Evolutionary conservation across 2,797 vertebrate species (phyloP).

Genomic region (Apogon hyalosoma): DNA sequence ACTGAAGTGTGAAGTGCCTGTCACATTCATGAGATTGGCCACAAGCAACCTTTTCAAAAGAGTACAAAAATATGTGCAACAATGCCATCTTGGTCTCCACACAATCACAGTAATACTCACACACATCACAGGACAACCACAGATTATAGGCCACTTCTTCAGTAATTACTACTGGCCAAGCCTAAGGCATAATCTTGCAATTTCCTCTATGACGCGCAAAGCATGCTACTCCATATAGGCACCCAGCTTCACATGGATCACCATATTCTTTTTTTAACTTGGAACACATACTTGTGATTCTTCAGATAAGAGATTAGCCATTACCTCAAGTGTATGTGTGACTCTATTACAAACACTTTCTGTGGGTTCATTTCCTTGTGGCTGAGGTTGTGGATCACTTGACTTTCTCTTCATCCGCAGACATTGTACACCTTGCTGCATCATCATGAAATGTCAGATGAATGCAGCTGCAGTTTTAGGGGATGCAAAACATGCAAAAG

Average conservation of each 20-base stretch:
- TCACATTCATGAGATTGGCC: slow-evolving; percentile 25
- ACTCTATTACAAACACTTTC: slow-evolving; percentile 47
- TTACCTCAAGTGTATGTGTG: slow-evolving; percentile 39
- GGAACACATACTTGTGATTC: slow-evolving; percentile 57
- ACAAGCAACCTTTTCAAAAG: slow-evolving; percentile 53
- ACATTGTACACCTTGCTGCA: slow-evolving; percentile 50
- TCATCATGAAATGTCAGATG: slow-evolving; percentile 11
- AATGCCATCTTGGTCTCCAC: slow-evolving; percentile 64
- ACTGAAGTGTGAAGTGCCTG: slow-evolving; percentile 48
- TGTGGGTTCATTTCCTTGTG: slow-evolving; percentile 41
- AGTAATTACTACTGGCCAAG: slow-evolving; percentile 83
- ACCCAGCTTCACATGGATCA: slow-evolving; percentile 38
- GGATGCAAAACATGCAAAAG: no score
- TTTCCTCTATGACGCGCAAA: slow-evolving; percentile 83
- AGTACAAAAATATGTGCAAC: slow-evolving; percentile 67
- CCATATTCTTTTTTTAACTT: slow-evolving; percentile 46
- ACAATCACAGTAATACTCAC: slow-evolving; percentile 76
- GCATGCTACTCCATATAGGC: slow-evolving; percentile 73
- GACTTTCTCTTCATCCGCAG: slow-evolving; percentile 16
- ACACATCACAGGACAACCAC: slow-evolving; percentile 81
- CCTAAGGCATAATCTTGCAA: slow-evolving; percentile 84
- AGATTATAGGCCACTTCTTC: slow-evolving; percentile 86
- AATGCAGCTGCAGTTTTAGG: background rate
- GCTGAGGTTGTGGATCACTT: slow-evolving; percentile 33
- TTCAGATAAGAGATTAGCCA: slow-evolving; percentile 66